These are phyloP conservation scores for Phoeniculus purpureus DNA, from an alignment of 2,797 vertebrate genomes.

Conservation along the genomic window DNA sequence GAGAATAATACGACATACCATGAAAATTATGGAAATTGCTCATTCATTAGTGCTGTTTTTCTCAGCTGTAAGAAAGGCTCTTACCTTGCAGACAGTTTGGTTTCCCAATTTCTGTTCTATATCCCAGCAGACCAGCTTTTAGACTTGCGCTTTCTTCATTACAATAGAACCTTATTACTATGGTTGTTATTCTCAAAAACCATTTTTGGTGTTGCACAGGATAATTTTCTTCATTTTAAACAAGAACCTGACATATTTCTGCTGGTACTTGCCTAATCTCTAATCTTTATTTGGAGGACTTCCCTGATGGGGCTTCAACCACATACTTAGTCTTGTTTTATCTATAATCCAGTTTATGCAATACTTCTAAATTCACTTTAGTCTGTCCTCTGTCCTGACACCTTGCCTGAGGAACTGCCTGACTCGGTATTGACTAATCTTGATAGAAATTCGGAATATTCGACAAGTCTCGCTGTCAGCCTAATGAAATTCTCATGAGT, in stretches of 20 bases:
- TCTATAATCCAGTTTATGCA: neutral
- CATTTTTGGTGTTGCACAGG: neutral
- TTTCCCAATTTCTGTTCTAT: neutral
- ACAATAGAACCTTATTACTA: neutral
- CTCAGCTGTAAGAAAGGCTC: neutral
- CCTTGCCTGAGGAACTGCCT: neutral
- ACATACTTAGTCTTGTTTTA: neutral
- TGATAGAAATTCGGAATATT: neutral
- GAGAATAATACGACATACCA: neutral
- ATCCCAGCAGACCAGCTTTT: neutral
- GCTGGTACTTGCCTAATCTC: neutral
- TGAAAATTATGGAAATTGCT: neutral
- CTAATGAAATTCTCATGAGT: fast-evolving
- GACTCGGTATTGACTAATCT: neutral
- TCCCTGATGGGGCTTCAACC: neutral
- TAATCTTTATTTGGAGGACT: neutral
- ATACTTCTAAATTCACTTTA: neutral
- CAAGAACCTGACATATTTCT: neutral
- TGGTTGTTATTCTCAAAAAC: neutral
- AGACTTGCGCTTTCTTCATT: neutral
- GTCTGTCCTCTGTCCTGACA: neutral
- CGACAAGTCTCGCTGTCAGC: neutral
- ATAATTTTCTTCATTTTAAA: neutral
- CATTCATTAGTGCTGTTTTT: neutral
- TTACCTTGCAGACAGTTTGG: neutral